Evolutionary conservation across 2,888 invertebrate species (phyloP).

Genomic region (Drosophila mimica): DNA sequence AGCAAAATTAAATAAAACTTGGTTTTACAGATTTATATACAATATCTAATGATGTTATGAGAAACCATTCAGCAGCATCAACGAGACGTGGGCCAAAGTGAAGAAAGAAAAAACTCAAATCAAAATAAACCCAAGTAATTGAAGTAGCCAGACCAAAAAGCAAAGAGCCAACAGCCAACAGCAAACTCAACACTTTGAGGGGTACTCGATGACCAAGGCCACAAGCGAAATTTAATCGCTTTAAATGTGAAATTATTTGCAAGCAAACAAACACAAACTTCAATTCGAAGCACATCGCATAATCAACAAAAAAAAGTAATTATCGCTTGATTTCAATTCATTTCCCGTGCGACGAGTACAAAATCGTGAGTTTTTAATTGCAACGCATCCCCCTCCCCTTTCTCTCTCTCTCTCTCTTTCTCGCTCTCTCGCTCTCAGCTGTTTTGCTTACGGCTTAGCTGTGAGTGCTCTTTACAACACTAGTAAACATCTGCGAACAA

Average conservation of each 20-base stretch:
- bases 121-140: conserved; percentile 39
- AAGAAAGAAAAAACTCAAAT: conserved; percentile 25
- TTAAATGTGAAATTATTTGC: conserved; percentile 78
- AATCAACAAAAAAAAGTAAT: conserved; percentile 63
- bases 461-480: conserved; percentile 22
- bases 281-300: conserved; percentile 54
- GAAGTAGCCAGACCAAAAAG: conserved; percentile 43
- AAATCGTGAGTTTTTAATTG: conserved; percentile 75
- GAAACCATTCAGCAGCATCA: conserved; percentile 22
- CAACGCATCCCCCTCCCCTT: conserved; percentile 33
- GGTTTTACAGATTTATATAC: conserved; percentile 12
- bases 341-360: conserved; percentile 40
- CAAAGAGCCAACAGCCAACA: too few species aligned
- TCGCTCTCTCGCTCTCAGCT: conserved; percentile 11
- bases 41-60: conserved; percentile 24
- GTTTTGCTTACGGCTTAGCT: conserved; percentile 24
- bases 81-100: conserved; percentile 9
- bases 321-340: conserved; percentile 57
- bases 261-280: conserved; percentile 39
- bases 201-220: conserved; percentile 57
- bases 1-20: not conserved
- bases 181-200: conserved; percentile 33
- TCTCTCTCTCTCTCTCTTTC: not conserved
- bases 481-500: not conserved
- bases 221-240: conserved; percentile 78